A percentile compares a stretch with the other conserved stretches of the same genome.
These are phyloP conservation scores for Otus scops DNA, from an alignment of 2,797 vertebrate species.

Conservation along the genomic window DNA sequence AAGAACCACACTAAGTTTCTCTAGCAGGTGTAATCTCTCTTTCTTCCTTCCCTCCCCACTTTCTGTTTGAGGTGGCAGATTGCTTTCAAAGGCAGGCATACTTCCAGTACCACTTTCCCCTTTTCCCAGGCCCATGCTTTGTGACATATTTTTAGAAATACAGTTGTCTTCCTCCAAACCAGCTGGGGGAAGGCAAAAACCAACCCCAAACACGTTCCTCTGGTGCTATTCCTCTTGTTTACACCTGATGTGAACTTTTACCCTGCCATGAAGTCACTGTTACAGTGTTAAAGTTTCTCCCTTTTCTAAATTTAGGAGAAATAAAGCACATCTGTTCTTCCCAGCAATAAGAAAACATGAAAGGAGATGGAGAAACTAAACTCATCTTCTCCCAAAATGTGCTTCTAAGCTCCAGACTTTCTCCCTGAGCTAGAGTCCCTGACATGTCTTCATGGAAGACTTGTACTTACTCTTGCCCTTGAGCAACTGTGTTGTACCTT, in stretches of 20 bases:
- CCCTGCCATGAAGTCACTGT: background rate
- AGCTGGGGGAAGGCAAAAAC: background rate
- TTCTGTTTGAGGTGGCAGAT: background rate
- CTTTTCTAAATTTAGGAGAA: background rate
- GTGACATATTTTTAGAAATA: background rate
- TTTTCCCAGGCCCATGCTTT: background rate
- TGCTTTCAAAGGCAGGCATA: background rate
- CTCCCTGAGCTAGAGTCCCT: background rate
- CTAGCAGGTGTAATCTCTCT: background rate
- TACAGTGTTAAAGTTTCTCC: fast-evolving
- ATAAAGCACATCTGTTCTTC: background rate
- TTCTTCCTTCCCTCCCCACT: background rate
- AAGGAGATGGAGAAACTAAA: background rate
- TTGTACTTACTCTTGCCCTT: background rate
- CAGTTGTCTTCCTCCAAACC: background rate
- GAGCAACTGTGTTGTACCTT: background rate
- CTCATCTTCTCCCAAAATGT: background rate
- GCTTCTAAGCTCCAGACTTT: background rate
- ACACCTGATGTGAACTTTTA: background rate
- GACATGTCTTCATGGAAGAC: background rate
- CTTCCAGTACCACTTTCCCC: background rate
- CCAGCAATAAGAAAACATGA: background rate
- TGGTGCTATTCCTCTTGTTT: background rate
- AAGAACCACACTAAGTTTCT: background rate
- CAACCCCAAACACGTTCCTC: background rate